Conservation (phyloP, 2,888 invertebrate genomes). For the Allacma fusca region DNA sequence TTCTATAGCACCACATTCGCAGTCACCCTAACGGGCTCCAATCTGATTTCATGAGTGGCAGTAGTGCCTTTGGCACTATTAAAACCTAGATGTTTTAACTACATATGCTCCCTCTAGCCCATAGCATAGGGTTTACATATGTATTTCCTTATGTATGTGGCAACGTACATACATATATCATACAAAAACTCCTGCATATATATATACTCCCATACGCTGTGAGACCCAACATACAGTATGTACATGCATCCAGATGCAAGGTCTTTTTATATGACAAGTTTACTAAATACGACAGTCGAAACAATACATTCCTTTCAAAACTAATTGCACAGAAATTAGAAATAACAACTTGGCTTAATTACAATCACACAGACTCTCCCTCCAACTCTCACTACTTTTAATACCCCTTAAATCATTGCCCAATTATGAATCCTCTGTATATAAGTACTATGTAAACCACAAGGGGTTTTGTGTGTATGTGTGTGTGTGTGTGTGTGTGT, state of each 20-base stretch:
- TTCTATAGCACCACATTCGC: slow-evolving; percentile 12
- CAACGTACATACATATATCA: no score
- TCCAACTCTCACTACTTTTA: neutral
- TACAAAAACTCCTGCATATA: no score
- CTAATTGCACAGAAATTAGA: slow-evolving; percentile 23
- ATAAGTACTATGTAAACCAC: no score
- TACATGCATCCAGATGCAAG: no score
- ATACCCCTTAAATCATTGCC: slow-evolving; percentile 24
- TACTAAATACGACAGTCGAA: neutral
- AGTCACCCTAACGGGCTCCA: slow-evolving; percentile 18
- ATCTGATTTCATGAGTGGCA: slow-evolving; percentile 27
- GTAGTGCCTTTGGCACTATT: neutral
- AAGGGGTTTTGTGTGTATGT: no score
- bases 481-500: no score
- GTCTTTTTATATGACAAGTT: neutral
- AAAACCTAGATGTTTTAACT: neutral
- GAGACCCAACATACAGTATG: no score
- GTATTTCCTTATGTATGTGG: neutral
- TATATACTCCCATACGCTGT: no score
- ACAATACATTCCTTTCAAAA: slow-evolving; percentile 7
- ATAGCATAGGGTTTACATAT: neutral
- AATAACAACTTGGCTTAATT: slow-evolving; percentile 13
- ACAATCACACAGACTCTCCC: neutral
- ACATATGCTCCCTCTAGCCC: neutral
- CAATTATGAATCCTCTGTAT: neutral